These are phyloP conservation scores for Dallia pectoralis DNA, from an alignment of 2,797 vertebrate genomes.

Conservation along the genomic window DNA sequence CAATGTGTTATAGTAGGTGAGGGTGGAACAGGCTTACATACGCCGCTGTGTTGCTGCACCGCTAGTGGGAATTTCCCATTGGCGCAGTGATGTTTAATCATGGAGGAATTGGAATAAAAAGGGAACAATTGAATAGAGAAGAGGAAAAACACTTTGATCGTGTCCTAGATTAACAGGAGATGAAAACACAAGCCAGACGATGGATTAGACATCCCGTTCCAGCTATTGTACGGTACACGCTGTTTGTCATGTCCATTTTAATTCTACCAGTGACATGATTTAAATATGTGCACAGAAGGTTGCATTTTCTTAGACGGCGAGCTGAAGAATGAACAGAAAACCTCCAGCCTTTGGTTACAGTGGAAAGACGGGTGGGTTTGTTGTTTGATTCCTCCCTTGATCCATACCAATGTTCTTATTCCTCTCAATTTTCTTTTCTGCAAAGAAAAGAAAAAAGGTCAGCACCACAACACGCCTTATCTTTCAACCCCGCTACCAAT, in stretches of 20 bases:
- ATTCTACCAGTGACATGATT: background rate
- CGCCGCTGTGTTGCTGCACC: background rate
- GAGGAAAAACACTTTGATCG: conserved; percentile 42
- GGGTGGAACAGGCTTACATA: background rate
- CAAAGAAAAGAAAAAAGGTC: conserved; percentile 49
- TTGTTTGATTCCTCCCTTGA: background rate
- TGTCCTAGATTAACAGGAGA: conserved; percentile 31
- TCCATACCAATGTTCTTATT: conserved; percentile 57
- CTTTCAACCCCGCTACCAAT: conserved; percentile 52
- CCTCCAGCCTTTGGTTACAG: conserved; percentile 37
- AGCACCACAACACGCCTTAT: conserved; percentile 61
- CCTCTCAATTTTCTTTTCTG: conserved; percentile 29
- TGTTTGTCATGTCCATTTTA: background rate
- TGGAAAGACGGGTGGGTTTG: conserved; percentile 45
- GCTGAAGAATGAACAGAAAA: background rate
- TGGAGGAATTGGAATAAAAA: conserved; percentile 27
- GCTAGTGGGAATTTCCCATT: conserved; percentile 4
- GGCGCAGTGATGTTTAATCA: conserved; percentile 31
- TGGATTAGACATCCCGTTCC: background rate
- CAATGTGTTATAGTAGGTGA: background rate
- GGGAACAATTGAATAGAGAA: conserved; percentile 16
- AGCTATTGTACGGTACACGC: background rate
- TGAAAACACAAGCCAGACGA: conserved; percentile 22
- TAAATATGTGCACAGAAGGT: background rate
- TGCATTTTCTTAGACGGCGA: background rate